phyloP scores from a whole-genome alignment of 2,888 invertebrate genomes.

The Heliothis peltigera region DNA sequence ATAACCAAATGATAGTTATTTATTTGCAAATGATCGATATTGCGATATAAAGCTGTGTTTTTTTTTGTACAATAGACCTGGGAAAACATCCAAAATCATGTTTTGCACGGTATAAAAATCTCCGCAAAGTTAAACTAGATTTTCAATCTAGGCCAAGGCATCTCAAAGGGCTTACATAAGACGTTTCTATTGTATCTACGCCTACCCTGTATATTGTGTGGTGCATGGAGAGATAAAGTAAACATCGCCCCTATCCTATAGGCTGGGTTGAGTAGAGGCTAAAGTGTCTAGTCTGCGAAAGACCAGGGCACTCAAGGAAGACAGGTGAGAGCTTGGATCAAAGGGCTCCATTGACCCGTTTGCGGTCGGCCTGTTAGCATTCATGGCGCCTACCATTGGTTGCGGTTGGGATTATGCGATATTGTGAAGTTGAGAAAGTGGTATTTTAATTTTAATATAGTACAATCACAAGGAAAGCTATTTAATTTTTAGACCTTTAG shows the following conservation, averaged over 20 bases:
- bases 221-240: constrained; percentile 70
- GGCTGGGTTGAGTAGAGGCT: constrained; percentile 71
- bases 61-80: constrained; percentile 28
- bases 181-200: constrained; percentile 37
- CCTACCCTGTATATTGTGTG: constrained; percentile 51
- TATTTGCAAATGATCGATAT: constrained; percentile 29
- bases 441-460: no score
- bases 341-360: constrained; percentile 87
- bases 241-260: constrained; percentile 70
- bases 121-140: constrained; percentile 31
- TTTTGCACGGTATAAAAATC: constrained; percentile 17
- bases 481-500: no score
- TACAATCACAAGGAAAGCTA: no score
- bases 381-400: constrained; percentile 68
- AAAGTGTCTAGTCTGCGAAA: constrained; percentile 84
- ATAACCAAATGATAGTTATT: constrained; percentile 18
- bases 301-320: constrained; percentile 78
- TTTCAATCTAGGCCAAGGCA: constrained; percentile 54
- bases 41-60: constrained; percentile 11
- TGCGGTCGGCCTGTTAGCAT: constrained; percentile 75
- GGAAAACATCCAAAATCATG: constrained; percentile 34
- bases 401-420: neutral
- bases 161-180: constrained; percentile 48
- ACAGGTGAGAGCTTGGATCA: constrained; percentile 85
- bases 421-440: no score